These are phyloP conservation scores for Neodiprion virginianus DNA, from an alignment of 1,140 invertebrate genomes.

Conservation along the genomic window DNA sequence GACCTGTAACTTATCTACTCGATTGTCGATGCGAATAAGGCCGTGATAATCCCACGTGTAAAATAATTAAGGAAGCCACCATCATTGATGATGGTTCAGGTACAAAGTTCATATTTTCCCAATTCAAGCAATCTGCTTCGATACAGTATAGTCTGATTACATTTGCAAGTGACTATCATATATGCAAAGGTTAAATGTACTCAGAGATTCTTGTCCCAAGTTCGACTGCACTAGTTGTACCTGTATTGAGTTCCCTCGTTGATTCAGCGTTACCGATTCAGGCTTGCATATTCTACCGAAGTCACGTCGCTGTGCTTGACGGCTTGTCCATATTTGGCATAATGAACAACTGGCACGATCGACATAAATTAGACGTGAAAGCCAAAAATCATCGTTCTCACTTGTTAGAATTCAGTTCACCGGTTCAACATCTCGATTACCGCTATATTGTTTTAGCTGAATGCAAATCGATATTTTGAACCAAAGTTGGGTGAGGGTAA, in stretches of 20 bases:
- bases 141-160: conserved; percentile 3
- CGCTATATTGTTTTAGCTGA: no score
- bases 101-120: no score
- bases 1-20: no score
- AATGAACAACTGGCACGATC: not conserved
- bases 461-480: no score
- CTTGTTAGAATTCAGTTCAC: no score
- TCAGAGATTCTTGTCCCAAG: conserved; percentile 24
- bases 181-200: conserved; percentile 25
- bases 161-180: not conserved
- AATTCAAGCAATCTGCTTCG: not conserved
- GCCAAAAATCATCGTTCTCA: no score
- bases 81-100: no score
- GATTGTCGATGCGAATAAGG: no score
- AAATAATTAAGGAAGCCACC: not conserved
- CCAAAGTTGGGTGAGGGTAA: no score
- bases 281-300: conserved; percentile 13
- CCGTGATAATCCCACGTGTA: not conserved
- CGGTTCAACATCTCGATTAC: no score
- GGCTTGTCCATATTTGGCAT: not conserved
- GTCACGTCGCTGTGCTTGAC: not conserved
- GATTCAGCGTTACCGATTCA: conserved; percentile 26
- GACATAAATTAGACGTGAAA: no score
- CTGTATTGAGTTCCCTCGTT: conserved; percentile 20
- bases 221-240: conserved; percentile 21